phyloP scores from a whole-genome alignment of 2,113 vertebrate genomes.

The Urocitellus parryii region DNA sequence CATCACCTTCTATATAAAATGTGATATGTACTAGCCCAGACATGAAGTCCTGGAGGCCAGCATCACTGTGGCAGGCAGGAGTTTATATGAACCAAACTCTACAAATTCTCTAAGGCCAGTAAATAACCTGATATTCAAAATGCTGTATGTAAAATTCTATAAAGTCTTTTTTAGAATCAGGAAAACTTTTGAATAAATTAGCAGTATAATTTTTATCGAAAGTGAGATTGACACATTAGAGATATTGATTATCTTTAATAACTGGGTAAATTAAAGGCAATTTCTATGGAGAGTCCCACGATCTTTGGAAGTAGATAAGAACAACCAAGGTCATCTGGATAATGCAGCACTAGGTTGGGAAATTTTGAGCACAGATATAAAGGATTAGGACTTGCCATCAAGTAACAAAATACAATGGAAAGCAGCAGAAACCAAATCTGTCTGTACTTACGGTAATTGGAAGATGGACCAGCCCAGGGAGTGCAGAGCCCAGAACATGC shows the following conservation, averaged over 20 bases:
- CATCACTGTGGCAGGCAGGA: too few species aligned
- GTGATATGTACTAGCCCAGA: background rate
- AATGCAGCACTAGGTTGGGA: background rate
- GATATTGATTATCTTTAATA: background rate
- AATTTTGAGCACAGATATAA: background rate
- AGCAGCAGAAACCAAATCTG: background rate
- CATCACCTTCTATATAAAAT: background rate
- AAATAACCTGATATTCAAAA: background rate
- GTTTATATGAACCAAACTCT: background rate
- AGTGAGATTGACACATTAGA: background rate
- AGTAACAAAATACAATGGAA: background rate
- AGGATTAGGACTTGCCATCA: background rate
- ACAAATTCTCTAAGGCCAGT: too few species aligned
- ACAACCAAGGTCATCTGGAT: background rate
- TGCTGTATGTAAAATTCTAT: background rate
- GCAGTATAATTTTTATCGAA: background rate
- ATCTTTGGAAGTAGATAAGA: background rate
- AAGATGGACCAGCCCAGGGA: background rate
- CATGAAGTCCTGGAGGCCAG: too few species aligned
- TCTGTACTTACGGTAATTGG: too few species aligned
- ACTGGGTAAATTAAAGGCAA: background rate
- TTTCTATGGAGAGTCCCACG: background rate
- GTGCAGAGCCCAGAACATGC: background rate
- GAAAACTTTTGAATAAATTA: background rate
- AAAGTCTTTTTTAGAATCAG: background rate